Conservation (phyloP, 2,888 invertebrate species). For the Pristionchus japonicus region DNA sequence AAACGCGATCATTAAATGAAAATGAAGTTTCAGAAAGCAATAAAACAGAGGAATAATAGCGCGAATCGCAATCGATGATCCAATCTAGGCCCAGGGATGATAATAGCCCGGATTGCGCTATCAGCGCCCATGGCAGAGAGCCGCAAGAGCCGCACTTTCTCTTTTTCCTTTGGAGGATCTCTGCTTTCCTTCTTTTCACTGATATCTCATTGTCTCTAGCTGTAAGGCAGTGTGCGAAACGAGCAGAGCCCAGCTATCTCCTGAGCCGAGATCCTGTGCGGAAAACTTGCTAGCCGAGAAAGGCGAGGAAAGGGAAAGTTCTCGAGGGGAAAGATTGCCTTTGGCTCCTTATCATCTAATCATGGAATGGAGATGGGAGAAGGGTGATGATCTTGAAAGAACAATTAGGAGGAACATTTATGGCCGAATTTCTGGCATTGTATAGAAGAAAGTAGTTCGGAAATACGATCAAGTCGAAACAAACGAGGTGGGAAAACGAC, state of each 20-base stretch:
- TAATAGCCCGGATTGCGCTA: constrained; percentile 30
- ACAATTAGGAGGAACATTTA: not conserved
- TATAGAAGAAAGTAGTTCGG: too few species aligned
- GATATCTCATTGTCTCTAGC: not conserved
- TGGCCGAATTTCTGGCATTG: too few species aligned
- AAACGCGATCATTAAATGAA: too few species aligned
- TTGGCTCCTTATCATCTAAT: not conserved
- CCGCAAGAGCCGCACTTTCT: too few species aligned
- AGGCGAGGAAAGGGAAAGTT: not conserved
- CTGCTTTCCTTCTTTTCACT: not conserved
- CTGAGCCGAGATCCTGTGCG: not conserved
- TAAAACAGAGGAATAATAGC: not conserved
- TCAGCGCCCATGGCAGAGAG: not conserved
- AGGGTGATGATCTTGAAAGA: not conserved
- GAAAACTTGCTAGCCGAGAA: not conserved
- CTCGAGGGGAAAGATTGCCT: not conserved
- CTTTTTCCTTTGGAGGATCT: not conserved
- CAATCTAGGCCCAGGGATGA: not conserved
- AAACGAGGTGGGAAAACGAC: too few species aligned
- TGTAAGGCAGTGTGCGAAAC: not conserved
- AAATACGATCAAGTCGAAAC: too few species aligned
- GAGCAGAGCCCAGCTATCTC: not conserved
- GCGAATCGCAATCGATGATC: not conserved
- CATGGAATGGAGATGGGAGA: not conserved
- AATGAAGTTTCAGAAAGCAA: not conserved